Evolutionary conservation across 92 coral and sea anemone genomes (phyloP), one percentile per base, ranked within the genome.

Genomic region (Zoanthus solanderi): DNA sequence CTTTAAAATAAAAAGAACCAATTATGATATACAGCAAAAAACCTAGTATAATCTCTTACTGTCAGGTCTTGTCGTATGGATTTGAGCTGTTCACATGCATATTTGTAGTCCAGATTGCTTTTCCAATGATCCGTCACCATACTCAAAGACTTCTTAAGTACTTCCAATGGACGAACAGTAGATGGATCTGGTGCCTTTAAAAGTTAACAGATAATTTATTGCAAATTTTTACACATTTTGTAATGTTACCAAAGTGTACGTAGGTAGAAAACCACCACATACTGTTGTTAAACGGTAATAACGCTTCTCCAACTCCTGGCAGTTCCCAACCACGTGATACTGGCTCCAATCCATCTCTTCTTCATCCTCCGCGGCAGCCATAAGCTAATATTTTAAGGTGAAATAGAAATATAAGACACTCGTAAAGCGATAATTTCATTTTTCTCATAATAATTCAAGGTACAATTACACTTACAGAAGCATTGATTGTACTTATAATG

Each of bases 311-410:
- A 97, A 83, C 45, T 95, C 95, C 53, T 97, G 95, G 65, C 99
- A 97, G 23, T 94, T 97, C 11, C 99, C 99, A 86, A 97, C 95
- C 11, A 95, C 95, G 87, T 97, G 99, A 81, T 93, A 97, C 78
- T 91, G 92, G 66, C 98, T 97, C 99, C 99, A 97, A 69, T 97
- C 99, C 84, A 93, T 89, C 69, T 94, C 98, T 81, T 97, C 99
- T 68, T 92, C 95, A 92, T 97, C 99, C 73, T 97, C 98, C 67
- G 78, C 78, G 17, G 78, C 85, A 78, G 69, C 83, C 53, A 83
- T 31, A 54, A 79, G 79, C 73, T 80, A 46, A 12, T 30, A 30
- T 30, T 69, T 30, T 69, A 7, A 34, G 4, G 14, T 23, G 72
- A 23, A 23, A 69, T 10, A 2, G 0, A 16, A 7, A 63, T 18